Evolutionary conservation across 2,888 invertebrate genomes (phyloP), one percentile per base, ranked within the genome.

Genomic region (Eutolmus rufibarbis): DNA sequence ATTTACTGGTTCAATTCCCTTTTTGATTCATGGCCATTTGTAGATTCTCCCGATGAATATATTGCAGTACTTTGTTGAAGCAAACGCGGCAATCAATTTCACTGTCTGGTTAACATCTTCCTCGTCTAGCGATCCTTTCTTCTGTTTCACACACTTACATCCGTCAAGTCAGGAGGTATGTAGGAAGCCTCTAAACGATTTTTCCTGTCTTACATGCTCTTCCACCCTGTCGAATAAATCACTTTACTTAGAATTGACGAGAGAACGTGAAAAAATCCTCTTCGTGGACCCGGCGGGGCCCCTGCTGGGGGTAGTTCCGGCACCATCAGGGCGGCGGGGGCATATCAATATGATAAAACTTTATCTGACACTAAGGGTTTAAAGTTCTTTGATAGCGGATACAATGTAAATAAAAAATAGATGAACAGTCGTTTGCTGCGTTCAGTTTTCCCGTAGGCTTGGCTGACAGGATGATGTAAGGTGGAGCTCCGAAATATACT

Each of bases 91-190:
- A 86, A 86, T 86, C 86, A 86, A 86, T 86, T 86, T 86, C 74
- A 86, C 86, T 86, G 86, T 86, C 86, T 86, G 86, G 86, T 86
- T 86, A 86, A 86, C 86, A 86, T 86, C 86, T 86, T 86, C 86
- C 86, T 86, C 77, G 86, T 86, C 76, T 77, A 86, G 86, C 46
- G 34, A 86, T 77, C 34, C 86, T 77, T 86, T 86, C 77, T 28
- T 77, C 28, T 86, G 76, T 74, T 84, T 74, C 84, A 66, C 84
- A 74, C 40, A 79, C 40, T 74, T 43, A 56, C 31, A 37, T 57
- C 74, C 34, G 43, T 37, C 82, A 79, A 19, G 28, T 66, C 19
- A 82, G 57, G 56, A 81, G 57, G 82, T 37, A 74, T n/a, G 46
- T 19, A 76, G 56, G 74, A 51, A 51, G 56, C 77, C 86, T 86